Conservation (phyloP, 1,140 invertebrate genomes). For the Dolichoris vasculosae region DNA sequence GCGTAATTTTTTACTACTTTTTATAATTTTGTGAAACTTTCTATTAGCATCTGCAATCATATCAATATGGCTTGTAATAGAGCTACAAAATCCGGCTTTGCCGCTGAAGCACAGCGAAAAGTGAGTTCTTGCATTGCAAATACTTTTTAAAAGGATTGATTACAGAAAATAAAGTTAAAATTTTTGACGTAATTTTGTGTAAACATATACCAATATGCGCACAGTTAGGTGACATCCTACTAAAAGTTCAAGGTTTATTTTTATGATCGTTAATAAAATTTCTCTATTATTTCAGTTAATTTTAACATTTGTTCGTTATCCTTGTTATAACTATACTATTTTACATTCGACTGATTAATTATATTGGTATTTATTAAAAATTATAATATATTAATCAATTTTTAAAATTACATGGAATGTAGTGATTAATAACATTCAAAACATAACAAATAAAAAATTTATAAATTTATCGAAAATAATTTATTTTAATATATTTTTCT, state of each 20-base stretch:
- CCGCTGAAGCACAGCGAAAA: constrained; percentile 93
- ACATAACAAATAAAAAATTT: too few relatives aligned
- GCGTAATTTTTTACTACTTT: neutral
- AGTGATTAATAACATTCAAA: too few relatives aligned
- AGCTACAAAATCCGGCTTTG: constrained; percentile 94
- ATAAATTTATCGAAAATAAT: too few relatives aligned
- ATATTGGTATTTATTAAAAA: too few relatives aligned
- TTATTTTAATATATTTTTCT: too few relatives aligned
- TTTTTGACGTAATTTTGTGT: neutral
- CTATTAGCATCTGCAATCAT: neutral
- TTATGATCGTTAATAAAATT: neutral
- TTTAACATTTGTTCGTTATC: too few relatives aligned
- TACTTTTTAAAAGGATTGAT: neutral
- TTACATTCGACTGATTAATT: too few relatives aligned
- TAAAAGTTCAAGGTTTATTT: neutral
- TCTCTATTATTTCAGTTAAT: neutral
- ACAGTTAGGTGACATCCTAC: neutral
- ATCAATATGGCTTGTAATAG: constrained; percentile 86
- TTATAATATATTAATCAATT: too few relatives aligned
- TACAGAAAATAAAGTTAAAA: neutral
- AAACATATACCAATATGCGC: neutral
- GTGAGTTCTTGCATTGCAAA: constrained; percentile 74
- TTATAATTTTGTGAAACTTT: constrained; percentile 52
- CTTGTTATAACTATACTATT: too few relatives aligned
- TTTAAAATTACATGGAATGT: too few relatives aligned